Conservation (phyloP, 2,113 vertebrate species). For the Danionella cerebrum region DNA sequence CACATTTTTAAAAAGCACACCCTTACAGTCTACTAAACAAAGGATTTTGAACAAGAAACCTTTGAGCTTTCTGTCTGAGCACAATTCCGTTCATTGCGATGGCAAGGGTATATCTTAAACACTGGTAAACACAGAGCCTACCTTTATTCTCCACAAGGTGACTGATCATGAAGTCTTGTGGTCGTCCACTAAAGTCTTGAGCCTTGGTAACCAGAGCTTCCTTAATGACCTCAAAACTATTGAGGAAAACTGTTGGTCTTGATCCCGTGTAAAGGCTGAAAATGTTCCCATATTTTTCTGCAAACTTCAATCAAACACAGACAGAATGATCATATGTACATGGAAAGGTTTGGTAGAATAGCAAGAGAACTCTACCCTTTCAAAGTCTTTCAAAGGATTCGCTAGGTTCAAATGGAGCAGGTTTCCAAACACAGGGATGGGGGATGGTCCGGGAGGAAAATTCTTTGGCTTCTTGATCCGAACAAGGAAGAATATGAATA, state of each 20-base stretch:
- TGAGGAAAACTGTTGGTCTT: constrained; percentile 49
- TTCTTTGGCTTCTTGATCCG: constrained; percentile 53
- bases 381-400: constrained; percentile 56
- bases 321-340: too few relatives aligned
- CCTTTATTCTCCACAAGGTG: constrained; percentile 34
- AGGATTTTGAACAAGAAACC: too few relatives aligned
- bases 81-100: too few relatives aligned
- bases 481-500: constrained; percentile 39
- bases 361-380: constrained; percentile 48
- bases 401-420: constrained; percentile 46
- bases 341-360: not conserved
- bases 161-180: constrained; percentile 47
- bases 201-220: constrained; percentile 52
- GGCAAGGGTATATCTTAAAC: too few relatives aligned
- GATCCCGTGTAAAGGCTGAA: constrained; percentile 54
- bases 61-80: too few relatives aligned
- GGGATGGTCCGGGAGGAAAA: constrained; percentile 59
- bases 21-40: too few relatives aligned
- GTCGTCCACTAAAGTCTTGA: constrained; percentile 55
- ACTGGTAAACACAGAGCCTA: not conserved
- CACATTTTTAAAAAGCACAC: too few relatives aligned
- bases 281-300: constrained; percentile 52
- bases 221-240: constrained; percentile 48
- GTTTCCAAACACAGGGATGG: constrained; percentile 56
- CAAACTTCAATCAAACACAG: constrained; percentile 45